phyloP scores from a whole-genome alignment of 2,888 invertebrate genomes.

The Rotaria socialis region DNA sequence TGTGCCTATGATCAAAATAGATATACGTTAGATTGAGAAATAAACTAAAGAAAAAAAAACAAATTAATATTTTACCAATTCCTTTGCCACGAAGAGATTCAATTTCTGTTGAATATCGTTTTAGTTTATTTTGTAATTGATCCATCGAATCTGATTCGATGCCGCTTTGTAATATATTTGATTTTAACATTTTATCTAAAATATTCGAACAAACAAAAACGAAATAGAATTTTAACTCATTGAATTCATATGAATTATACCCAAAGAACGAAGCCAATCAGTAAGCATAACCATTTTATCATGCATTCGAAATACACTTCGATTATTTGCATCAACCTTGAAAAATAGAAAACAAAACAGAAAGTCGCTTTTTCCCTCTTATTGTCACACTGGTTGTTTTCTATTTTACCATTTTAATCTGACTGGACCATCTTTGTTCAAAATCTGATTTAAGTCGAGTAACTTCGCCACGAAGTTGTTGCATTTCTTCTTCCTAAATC shows the following conservation, averaged over 20 bases:
- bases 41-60: too few species aligned
- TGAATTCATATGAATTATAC: not conserved
- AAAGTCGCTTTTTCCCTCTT: not conserved
- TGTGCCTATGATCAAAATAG: not conserved
- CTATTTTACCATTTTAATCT: not conserved
- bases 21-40: too few species aligned
- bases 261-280: constrained; percentile 1
- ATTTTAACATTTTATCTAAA: not conserved
- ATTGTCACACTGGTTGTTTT: too few species aligned
- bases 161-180: not conserved
- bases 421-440: constrained; percentile 26
- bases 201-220: too few species aligned
- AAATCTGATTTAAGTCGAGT: not conserved
- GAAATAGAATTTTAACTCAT: too few species aligned
- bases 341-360: not conserved
- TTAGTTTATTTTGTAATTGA: constrained; percentile 18
- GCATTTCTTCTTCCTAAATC: not conserved
- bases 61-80: not conserved
- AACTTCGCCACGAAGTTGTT: constrained; percentile 13
- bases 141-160: constrained; percentile 21
- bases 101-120: constrained; percentile 12
- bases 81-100: not conserved
- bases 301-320: not conserved
- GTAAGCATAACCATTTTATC: constrained; percentile 28
- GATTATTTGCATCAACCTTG: constrained; percentile 17